Conservation (phyloP, 2,797 vertebrate genomes). For the Acanthurus leucopareius region DNA sequence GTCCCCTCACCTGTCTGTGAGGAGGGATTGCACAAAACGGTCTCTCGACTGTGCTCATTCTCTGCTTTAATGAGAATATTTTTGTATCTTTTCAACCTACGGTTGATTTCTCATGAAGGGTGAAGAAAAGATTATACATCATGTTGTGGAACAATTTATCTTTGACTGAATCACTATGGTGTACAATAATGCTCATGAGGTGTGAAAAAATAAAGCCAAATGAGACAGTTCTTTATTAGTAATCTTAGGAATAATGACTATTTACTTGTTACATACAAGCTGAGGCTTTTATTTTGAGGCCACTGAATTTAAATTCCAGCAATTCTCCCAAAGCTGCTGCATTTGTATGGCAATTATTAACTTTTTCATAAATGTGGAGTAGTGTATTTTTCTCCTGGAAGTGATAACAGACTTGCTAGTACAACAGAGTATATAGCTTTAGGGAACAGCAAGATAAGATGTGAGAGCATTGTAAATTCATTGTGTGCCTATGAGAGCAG, state of each 20-base stretch:
- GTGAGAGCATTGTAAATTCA: slow-evolving; percentile 73
- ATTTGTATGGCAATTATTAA: slow-evolving; percentile 55
- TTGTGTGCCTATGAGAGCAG: slow-evolving; percentile 57
- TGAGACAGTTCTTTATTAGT: slow-evolving; percentile 25
- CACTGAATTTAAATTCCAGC: slow-evolving; percentile 21
- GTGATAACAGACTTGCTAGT: slow-evolving; percentile 45
- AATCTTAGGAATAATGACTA: slow-evolving; percentile 18
- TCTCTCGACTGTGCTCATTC: slow-evolving; percentile 5
- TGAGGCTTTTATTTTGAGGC: slow-evolving; percentile 35
- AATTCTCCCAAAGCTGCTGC: slow-evolving; percentile 11
- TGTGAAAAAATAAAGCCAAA: slow-evolving; percentile 29
- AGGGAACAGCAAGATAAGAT: slow-evolving; percentile 63
- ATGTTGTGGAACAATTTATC: slow-evolving; percentile 4
- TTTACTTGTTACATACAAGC: slow-evolving; percentile 25
- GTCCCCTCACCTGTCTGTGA: slow-evolving; percentile 65
- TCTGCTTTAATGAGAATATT: slow-evolving; percentile 1
- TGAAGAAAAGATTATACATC: not conserved
- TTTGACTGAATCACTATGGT: slow-evolving; percentile 11
- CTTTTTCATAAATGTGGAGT: slow-evolving; percentile 45
- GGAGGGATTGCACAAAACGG: slow-evolving; percentile 23
- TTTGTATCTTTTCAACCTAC: not conserved
- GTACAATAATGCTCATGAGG: slow-evolving; percentile 6
- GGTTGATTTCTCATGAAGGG: not conserved
- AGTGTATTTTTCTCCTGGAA: slow-evolving; percentile 49
- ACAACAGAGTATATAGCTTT: slow-evolving; percentile 59